phyloP scores from a whole-genome alignment of 2,888 invertebrate genomes.

The Thecophora atra region DNA sequence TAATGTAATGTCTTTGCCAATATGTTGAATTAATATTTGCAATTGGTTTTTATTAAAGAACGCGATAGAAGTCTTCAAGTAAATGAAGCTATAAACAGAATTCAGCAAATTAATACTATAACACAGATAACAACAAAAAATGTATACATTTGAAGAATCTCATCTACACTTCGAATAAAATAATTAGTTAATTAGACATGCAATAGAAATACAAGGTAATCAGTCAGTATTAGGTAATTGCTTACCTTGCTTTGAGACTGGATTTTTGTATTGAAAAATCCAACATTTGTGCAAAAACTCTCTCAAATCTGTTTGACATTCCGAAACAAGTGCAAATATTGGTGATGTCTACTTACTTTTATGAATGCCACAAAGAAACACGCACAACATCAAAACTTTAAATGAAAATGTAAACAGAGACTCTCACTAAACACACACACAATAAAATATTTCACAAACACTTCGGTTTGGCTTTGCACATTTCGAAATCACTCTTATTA shows the following conservation, averaged over 20 bases:
- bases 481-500: no score
- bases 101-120: no score
- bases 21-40: no score
- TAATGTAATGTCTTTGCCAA: not conserved
- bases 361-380: constrained; percentile 13
- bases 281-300: no score
- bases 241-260: no score
- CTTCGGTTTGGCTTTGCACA: not conserved
- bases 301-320: constrained; percentile 35
- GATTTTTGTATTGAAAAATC: no score
- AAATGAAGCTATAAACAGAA: not conserved
- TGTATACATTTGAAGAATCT: no score
- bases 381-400: constrained; percentile 18
- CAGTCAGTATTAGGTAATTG: no score
- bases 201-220: no score
- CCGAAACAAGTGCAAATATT: constrained; percentile 37
- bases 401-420: not conserved
- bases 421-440: not conserved
- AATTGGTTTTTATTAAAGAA: not conserved
- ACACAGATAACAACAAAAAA: no score
- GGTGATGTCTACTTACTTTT: constrained; percentile 23
- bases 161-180: no score
- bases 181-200: no score
- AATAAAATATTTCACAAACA: not conserved
- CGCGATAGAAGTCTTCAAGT: not conserved